phyloP scores from a whole-genome alignment of 1,140 invertebrate genomes.

The Elymnias hypermnestra region DNA sequence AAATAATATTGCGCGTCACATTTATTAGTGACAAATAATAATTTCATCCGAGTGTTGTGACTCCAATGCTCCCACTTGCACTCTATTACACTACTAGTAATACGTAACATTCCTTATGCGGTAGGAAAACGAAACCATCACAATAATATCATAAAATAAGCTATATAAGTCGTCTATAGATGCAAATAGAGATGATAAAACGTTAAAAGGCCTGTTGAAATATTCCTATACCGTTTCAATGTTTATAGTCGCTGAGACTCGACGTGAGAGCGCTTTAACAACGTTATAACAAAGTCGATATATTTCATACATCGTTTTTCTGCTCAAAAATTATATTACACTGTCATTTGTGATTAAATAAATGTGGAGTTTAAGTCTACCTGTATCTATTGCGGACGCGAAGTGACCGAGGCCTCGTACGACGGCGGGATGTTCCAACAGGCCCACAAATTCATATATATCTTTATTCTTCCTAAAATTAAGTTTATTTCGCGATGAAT shows the following conservation, averaged over 20 bases:
- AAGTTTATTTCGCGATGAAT: slow-evolving; percentile 75
- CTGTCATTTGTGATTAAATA: slow-evolving; percentile 32
- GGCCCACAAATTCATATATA: slow-evolving; percentile 60
- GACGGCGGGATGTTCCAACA: slow-evolving; percentile 38
- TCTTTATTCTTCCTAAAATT: slow-evolving; percentile 64
- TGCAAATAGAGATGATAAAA: slow-evolving; percentile 71
- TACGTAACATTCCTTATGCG: slow-evolving; percentile 69
- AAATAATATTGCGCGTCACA: slow-evolving; percentile 58
- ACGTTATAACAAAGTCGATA: slow-evolving; percentile 37
- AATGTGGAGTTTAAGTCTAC: slow-evolving; percentile 36
- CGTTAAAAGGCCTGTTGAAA: slow-evolving; percentile 40
- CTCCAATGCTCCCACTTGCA: slow-evolving; percentile 53
- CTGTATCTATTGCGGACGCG: slow-evolving; percentile 49
- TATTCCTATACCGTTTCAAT: slow-evolving; percentile 29
- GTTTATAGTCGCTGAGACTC: slow-evolving; percentile 67
- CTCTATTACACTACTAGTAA: slow-evolving; percentile 62
- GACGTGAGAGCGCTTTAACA: slow-evolving; percentile 25
- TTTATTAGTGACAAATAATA: slow-evolving; percentile 50
- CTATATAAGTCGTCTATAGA: slow-evolving; percentile 66
- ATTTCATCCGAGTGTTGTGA: slow-evolving; percentile 55
- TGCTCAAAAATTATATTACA: slow-evolving; percentile 36
- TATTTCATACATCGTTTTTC: slow-evolving; percentile 53
- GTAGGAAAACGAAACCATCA: slow-evolving; percentile 75
- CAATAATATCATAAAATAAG: slow-evolving; percentile 73
- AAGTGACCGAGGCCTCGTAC: slow-evolving; percentile 36